phyloP scores from a whole-genome alignment of 1,140 invertebrate genomes.

The Lycorma delicatula region DNA sequence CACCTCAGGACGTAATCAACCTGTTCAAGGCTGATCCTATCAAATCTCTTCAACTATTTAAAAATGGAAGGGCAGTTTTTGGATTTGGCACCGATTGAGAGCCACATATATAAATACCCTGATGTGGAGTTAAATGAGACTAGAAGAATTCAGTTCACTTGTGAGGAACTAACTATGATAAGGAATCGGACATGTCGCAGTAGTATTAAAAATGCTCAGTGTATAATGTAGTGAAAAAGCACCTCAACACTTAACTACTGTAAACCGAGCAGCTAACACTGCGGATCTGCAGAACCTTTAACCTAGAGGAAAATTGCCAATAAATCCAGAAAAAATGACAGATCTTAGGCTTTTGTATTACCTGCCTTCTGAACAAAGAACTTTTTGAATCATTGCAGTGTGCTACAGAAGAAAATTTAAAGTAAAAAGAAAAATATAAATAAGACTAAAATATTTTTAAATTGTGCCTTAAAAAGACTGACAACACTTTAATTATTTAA shows the following conservation, averaged over 20 bases:
- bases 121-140: not conserved
- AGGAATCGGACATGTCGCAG: not conserved
- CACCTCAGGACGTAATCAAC: conserved; percentile 4
- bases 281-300: not conserved
- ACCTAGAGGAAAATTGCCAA: not conserved
- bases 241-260: not conserved
- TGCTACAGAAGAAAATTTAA: too few species aligned
- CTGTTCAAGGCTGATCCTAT: not conserved
- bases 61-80: not conserved
- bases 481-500: too few species aligned
- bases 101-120: not conserved
- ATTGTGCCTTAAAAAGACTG: too few species aligned
- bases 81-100: not conserved
- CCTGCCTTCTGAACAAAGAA: not conserved
- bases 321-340: conserved; percentile 1
- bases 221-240: not conserved
- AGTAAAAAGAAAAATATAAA: too few species aligned
- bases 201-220: not conserved
- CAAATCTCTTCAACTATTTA: not conserved
- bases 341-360: not conserved
- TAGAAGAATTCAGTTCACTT: not conserved
- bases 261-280: not conserved
- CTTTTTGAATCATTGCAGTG: not conserved
- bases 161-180: not conserved
- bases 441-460: too few species aligned